Evolutionary conservation across 2,797 vertebrate species (phyloP).

Genomic region (Gastrophryne carolinensis): DNA sequence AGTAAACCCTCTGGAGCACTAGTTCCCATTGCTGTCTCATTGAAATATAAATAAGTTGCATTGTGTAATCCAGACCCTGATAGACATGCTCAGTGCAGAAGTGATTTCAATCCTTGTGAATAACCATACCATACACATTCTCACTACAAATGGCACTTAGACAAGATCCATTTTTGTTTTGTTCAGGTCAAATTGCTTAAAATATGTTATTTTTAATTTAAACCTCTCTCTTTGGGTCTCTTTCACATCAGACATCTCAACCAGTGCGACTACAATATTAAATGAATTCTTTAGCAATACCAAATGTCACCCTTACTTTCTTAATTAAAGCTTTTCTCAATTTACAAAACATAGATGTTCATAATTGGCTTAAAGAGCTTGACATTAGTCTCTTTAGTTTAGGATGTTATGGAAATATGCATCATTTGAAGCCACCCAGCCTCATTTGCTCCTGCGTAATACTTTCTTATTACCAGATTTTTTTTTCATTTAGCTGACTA

Average conservation of each 20-base stretch:
- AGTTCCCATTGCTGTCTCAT: too few relatives aligned
- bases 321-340: neutral
- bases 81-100: too few relatives aligned
- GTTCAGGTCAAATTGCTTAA: neutral
- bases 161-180: too few relatives aligned
- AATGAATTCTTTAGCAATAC: neutral
- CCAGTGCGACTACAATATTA: neutral
- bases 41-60: too few relatives aligned
- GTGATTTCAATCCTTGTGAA: too few relatives aligned
- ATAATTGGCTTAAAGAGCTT: neutral
- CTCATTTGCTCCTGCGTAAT: neutral
- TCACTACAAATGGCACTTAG: too few relatives aligned
- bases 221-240: neutral
- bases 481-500: neutral
- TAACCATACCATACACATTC: too few relatives aligned
- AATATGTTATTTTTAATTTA: neutral
- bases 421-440: neutral
- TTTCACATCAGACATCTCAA: neutral
- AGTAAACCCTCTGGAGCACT: too few relatives aligned
- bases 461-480: neutral
- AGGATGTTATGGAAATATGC: neutral
- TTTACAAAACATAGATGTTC: neutral
- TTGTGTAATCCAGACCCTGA: too few relatives aligned
- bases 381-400: neutral
- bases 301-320: neutral